These are phyloP conservation scores for Drosophila cardini DNA, from an alignment of 1,140 invertebrate genomes.

Conservation along the genomic window DNA sequence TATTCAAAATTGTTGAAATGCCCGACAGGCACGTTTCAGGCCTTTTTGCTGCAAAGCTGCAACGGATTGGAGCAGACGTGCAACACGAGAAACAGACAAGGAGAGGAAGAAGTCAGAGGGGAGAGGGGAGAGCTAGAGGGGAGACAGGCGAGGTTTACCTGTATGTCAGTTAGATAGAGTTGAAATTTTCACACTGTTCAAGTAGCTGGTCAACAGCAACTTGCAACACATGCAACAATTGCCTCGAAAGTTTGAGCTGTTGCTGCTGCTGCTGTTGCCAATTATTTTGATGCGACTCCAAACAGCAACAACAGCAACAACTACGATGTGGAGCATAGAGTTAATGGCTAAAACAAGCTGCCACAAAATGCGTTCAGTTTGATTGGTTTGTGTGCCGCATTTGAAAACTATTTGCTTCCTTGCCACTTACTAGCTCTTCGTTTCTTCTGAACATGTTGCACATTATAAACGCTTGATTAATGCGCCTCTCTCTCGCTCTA, in stretches of 20 bases:
- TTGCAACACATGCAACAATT: conserved; percentile 54
- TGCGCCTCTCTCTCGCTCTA: conserved; percentile 16
- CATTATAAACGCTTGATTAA: conserved; percentile 53
- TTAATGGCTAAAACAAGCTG: conserved; percentile 22
- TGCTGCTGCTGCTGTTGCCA: conserved; percentile 54
- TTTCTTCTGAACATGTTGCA: conserved; percentile 22
- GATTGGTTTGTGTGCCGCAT: conserved; percentile 67
- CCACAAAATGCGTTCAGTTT: conserved; percentile 75
- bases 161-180: conserved; percentile 39
- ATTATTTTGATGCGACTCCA: conserved; percentile 69
- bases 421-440: conserved; percentile 32
- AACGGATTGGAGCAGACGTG: conserved; percentile 42
- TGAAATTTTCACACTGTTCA: conserved; percentile 62
- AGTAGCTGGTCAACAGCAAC: conserved; percentile 28
- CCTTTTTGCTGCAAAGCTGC: conserved; percentile 46
- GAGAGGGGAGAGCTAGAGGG: background rate
- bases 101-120: background rate
- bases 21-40: conserved; percentile 75
- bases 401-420: conserved; percentile 76
- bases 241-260: conserved; percentile 48
- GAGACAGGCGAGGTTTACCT: background rate
- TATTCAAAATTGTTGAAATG: conserved; percentile 79
- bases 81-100: conserved; percentile 8
- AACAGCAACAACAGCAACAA: too few species aligned
- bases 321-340: conserved; percentile 71